Evolutionary conservation across 2,888 invertebrate species (phyloP).

Genomic region (Ectobius pallidus): DNA sequence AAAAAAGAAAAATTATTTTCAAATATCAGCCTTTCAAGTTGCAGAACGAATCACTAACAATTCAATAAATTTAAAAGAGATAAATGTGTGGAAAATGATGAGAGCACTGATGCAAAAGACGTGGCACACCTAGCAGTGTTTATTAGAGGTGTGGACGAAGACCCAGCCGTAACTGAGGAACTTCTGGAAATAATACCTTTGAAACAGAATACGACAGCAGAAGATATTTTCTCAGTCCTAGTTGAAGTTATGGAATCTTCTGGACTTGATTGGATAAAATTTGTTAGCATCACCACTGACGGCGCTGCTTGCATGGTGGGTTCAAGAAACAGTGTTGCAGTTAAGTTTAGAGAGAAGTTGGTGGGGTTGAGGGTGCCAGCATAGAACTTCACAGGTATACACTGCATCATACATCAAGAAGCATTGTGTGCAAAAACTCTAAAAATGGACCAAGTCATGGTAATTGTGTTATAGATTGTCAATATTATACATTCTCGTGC

Average conservation of each 20-base stretch:
- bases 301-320: background rate
- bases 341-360: background rate
- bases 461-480: background rate
- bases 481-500: background rate
- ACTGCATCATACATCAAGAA: background rate
- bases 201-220: too few species aligned
- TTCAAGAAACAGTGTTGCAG: background rate
- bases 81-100: background rate
- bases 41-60: background rate
- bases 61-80: background rate
- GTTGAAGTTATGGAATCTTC: too few species aligned
- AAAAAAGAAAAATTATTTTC: too few species aligned
- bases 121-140: constrained; percentile 1
- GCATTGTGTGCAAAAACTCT: background rate
- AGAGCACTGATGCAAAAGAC: too few species aligned
- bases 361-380: background rate
- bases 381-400: background rate
- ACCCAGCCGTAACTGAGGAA: background rate
- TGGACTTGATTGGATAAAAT: constrained; percentile 9
- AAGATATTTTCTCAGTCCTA: too few species aligned
- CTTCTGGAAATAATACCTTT: too few species aligned
- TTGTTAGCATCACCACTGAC: background rate
- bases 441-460: background rate
- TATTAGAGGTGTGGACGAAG: too few species aligned
- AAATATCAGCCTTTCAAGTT: background rate